phyloP scores from a whole-genome alignment of 2,113 vertebrate genomes.

The Paracanthobrama guichenoti region DNA sequence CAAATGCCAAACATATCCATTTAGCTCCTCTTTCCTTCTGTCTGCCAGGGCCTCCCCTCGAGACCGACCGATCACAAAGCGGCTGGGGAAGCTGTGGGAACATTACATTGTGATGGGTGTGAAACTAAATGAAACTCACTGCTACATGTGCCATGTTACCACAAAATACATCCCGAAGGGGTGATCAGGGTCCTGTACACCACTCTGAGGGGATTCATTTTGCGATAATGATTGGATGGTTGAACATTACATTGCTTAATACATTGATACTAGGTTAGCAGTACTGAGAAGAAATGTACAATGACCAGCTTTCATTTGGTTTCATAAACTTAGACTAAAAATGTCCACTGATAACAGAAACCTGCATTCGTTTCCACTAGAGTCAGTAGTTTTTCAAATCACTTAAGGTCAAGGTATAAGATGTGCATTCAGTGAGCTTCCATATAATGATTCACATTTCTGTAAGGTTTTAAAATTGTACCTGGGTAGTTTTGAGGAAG shows the following conservation, averaged over 20 bases:
- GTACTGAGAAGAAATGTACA: background rate
- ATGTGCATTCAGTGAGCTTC: background rate
- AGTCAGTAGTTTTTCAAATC: background rate
- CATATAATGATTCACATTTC: background rate
- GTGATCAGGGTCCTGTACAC: background rate
- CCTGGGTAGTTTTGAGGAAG: slow-evolving; percentile 91
- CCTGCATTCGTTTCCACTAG: background rate
- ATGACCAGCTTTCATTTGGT: background rate
- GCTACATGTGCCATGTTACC: background rate
- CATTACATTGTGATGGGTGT: background rate
- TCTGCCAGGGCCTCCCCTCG: slow-evolving; percentile 88
- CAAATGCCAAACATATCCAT: slow-evolving; percentile 93
- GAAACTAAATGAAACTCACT: background rate
- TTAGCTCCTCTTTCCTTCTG: slow-evolving; percentile 88
- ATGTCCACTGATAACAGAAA: slow-evolving; percentile 28
- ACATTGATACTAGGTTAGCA: background rate
- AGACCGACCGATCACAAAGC: slow-evolving; percentile 90
- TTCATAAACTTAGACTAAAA: slow-evolving; percentile 16
- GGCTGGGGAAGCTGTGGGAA: slow-evolving; percentile 86
- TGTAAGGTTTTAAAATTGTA: slow-evolving; percentile 58
- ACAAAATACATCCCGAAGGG: background rate
- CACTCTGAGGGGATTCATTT: background rate
- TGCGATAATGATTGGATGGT: background rate
- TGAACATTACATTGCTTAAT: background rate
- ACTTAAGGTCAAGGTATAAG: background rate